These are phyloP conservation scores for Lycaon pictus DNA, from an alignment of 2,113 vertebrate genomes.

Conservation along the genomic window DNA sequence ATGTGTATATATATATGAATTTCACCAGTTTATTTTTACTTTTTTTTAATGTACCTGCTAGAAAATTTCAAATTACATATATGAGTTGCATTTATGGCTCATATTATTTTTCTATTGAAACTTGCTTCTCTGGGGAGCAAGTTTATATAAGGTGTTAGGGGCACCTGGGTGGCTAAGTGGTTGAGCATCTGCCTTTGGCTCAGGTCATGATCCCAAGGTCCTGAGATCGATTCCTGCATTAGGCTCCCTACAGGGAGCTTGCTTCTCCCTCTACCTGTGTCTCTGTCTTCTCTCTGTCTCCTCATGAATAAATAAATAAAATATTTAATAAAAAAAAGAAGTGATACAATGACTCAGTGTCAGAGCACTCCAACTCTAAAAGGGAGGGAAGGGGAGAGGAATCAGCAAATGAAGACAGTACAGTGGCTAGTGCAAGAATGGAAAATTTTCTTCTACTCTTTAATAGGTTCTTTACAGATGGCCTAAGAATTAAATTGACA, in stretches of 20 bases:
- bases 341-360: not conserved
- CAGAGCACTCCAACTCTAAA: not conserved
- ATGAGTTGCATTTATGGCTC: not conserved
- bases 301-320: too few relatives aligned
- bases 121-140: not conserved
- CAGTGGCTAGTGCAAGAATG: not conserved
- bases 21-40: not conserved
- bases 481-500: not conserved
- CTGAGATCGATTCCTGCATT: too few relatives aligned
- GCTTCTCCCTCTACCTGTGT: too few relatives aligned
- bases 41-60: not conserved
- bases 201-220: too few relatives aligned
- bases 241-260: too few relatives aligned
- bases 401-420: slow-evolving; percentile 27
- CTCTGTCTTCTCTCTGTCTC: too few relatives aligned
- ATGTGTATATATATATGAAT: not conserved
- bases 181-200: too few relatives aligned
- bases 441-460: not conserved
- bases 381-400: not conserved
- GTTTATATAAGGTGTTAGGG: not conserved
- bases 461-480: not conserved
- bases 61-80: slow-evolving; percentile 27
- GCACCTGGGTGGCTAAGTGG: too few relatives aligned
- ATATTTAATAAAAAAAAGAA: not conserved
- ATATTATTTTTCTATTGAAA: not conserved